Evolutionary conservation across 2,113 vertebrate genomes (phyloP), one percentile per base, ranked within the genome.

Genomic region (Brienomyrus brachyistius): DNA sequence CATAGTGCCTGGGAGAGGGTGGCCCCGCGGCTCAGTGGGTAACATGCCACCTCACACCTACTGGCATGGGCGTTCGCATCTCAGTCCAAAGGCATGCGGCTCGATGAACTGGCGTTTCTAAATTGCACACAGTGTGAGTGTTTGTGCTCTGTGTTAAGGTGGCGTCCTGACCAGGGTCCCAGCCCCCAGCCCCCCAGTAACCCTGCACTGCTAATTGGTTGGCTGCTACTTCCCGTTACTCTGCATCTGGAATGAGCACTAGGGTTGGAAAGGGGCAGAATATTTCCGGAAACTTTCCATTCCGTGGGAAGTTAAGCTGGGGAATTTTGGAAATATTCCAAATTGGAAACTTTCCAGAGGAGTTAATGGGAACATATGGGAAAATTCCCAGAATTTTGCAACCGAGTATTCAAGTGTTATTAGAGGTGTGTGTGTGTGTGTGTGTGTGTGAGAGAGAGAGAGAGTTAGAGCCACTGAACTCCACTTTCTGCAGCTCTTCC

Each of bases 401-500:
- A 59, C 56, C 0, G 59, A 66, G 59, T 66, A 11, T 11, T 66
- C 62, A 66, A 11, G 10, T 31, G 62, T 70, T 70, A 70, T n/a
- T 70, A 31, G 9, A 11, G 15, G 35, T 13, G 35, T 48, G 56
- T 45, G 40, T 59, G 54, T 48, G 21, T 48, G 87, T 6, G 43
- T 45, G 43, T 45, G 43, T 45, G 43, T 21, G 15, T 5, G 86
- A 45, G 47, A 1, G 47, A 48, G 47, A 48, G 7, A 50, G 48
- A 50, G 86, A 50, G 23, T 74, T 23, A 40, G 6, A 89, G 1
- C 6, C 19, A 93, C 93, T 91, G 15, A 89, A 94, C 93, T 93
- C 92, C 86, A 94, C 89, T 54, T 93, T 92, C 89, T 92, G 91
- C 80, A 93, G 87, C 51, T 90, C 91, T 62, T 93, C 93, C 56